Base-by-base conservation (phyloP, 2,113 vertebrate species). In the Microcebus lehilahytsara region DNA sequence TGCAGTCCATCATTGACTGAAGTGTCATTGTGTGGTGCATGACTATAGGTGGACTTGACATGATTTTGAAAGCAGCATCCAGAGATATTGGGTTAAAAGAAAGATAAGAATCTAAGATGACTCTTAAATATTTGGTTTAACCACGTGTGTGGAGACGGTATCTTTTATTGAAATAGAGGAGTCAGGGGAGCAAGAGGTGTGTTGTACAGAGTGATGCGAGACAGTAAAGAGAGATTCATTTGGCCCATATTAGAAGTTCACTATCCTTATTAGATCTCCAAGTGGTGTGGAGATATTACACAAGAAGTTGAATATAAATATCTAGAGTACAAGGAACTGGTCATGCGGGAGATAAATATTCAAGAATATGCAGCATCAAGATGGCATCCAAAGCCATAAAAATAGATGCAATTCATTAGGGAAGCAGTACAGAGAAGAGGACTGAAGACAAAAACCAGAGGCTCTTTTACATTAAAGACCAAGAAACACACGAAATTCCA, bases 211-310 rank as follows among this genome's bases (percentile, higher is more conserved):
- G 6, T 42, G 19, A 23, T 14, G 9, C 49, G 9, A 84, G n/a
- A 11, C 67, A 2, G 13, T 11, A 71, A 53, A 16, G 22, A 72
- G 67, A 92, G 75, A 79, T 51, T 79, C 2, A 49, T 27, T 85
- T 77, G 69, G 71, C 11, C 40, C 64, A 51, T 25, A 58, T 27
- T 72, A n/a, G 53, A 77, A 92, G 56, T n/a, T 79, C 79, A 51
- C 23, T n/a, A 37, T 42, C 72, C 81, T 86, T 92, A 74, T 86
- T 69, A 92, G 62, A 74, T 34, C 79, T 64, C n/a, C n/a, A 78
- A 72, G 49, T n/a, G 32, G 3, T 30, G 4, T 16, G 8, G 49
- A 89, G 51, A 51, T 74, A 34, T 80, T 69, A 75, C 6, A 11
- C 19, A 75, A 5, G 37, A 93, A 67, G 49, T 62, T 74, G n/a